Conservation (phyloP, 2,113 vertebrate genomes). For the Lophius piscatorius region DNA sequence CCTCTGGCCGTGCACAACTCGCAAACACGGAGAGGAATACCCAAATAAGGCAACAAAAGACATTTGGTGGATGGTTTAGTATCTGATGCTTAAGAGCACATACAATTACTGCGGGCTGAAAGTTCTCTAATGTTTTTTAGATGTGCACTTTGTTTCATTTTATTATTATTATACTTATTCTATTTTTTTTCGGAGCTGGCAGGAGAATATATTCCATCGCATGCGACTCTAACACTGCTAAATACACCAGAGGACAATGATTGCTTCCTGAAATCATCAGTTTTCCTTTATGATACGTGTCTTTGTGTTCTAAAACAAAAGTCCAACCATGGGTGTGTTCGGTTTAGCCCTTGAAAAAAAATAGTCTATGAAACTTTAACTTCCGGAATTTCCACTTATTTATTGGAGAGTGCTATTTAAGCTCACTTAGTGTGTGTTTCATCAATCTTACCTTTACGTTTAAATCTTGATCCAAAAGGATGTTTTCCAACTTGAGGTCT, state of each 20-base stretch:
- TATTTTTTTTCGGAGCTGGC: too few relatives aligned
- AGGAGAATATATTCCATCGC: not conserved
- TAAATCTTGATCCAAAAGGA: slow-evolving; percentile 81
- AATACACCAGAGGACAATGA: slow-evolving; percentile 19
- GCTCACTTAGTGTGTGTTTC: not conserved
- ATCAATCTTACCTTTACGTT: slow-evolving; percentile 78
- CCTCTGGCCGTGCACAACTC: slow-evolving; percentile 38
- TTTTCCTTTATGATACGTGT: too few relatives aligned
- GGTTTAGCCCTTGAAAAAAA: too few relatives aligned
- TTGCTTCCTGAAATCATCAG: too few relatives aligned
- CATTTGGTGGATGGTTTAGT: slow-evolving; percentile 39
- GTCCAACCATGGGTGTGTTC: too few relatives aligned
- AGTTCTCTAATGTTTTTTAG: slow-evolving; percentile 31
- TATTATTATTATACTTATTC: not conserved
- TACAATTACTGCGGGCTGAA: slow-evolving; percentile 32
- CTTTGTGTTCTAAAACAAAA: too few relatives aligned
- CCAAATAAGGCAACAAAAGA: slow-evolving; percentile 66
- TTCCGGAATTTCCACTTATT: too few relatives aligned
- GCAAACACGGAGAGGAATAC: slow-evolving; percentile 65
- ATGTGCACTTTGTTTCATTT: slow-evolving; percentile 5
- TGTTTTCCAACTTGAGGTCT: slow-evolving; percentile 85
- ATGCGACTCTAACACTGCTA: too few relatives aligned
- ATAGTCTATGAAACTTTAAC: too few relatives aligned
- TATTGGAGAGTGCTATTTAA: too few relatives aligned
- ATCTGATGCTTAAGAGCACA: slow-evolving; percentile 43